Evolutionary conservation across 2,797 vertebrate genomes (phyloP), one percentile per base, ranked within the genome.

Genomic region (Astyanax mexicanus): DNA sequence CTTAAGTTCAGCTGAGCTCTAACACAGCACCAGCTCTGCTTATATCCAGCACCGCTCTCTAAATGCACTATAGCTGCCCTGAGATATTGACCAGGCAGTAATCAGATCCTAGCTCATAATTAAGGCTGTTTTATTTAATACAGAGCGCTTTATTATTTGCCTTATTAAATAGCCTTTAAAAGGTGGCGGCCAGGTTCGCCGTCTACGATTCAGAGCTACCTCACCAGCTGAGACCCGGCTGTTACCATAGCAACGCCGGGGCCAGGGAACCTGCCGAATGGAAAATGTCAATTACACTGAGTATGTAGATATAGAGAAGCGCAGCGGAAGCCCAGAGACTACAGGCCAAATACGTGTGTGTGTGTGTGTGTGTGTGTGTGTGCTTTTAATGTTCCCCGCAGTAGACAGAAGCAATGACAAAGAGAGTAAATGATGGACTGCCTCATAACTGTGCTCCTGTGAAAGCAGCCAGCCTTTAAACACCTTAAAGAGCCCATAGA

Each of bases 231-330:
- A 78, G 81, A 84, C 90, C 90, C 89, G 75, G 84, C 76, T 77
- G 94, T 96, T 95, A 87, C 95, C 94, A 90, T 94, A 91, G 95
- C 92, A 95, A 96, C 95, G 75, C 83, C 71, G 6, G 60, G 88
- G 88, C 89, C 88, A 88, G 88, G 90, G 89, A 92, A 90, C 80
- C 91, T 90, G 91, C 92, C 91, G 92, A 93, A 94, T 92, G 89
- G 92, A 93, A 94, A 94, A 94, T 91, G 92, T 94, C 93, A 94
- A 90, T 95, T 94, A 92, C 80, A 82, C 89, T 79, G 88, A 86
- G 87, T 91, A 88, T 88, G 88, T 84, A 91, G 90, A 89, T 87
- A 79, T 62, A 73, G 75, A 62, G 72, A 57, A 82, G 58, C 38
- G 55, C 67, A 61, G 42, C 15, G 52, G 54, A 37, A 23, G 10